Base-by-base conservation (phyloP, 1,140 invertebrate genomes). In the Aphaenogaster floridana region DNA sequence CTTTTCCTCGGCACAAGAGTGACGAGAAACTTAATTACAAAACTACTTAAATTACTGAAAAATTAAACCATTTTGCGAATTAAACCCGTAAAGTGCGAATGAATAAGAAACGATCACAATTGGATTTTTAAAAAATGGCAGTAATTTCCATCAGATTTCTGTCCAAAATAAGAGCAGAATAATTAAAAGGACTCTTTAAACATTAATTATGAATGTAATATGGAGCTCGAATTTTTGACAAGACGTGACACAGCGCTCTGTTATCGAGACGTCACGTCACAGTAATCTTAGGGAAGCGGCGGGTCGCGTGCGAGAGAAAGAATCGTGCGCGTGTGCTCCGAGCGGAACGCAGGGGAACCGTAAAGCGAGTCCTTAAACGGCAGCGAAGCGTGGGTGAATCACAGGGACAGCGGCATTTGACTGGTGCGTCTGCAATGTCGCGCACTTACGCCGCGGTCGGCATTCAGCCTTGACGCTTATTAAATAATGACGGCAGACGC, bases 401-500 rank as follows among this genome's bases (percentile, higher is more conserved):
- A 88, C 88, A 86, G 91, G 80, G 77, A 91, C 80, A 80, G 87
- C 90, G 80, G 84, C 39, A 39, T 89, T 83, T n/a, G 54, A 50
- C 36, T 52, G 48, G 0, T 15, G 63, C 52, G 6, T 61, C 15
- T 34, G 45, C 15, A 39, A 39, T 50, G 21, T 13, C 1, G 17
- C 48, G 28, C 54, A 74, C 72, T 76, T 85, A 74, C 80, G 66
- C 79, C 77, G 48, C 77, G 13, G 72, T 59, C 61, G 52, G 80
- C 89, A 86, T 80, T 91, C 74, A 91, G 66, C 91, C 91, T 93
- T 93, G 92, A 74, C 84, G 83, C 76, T 91, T 91, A 92, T 93
- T 93, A 91, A 93, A 93, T 92, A 92, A 91, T 86, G 59, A 28
- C 76, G 54, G 50, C 85, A 66, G 85, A 28, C 88, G 90, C 87